Evolutionary conservation across 2,113 vertebrate genomes (phyloP), one percentile per base, ranked within the genome.

Genomic region (Prionailurus viverrinus): DNA sequence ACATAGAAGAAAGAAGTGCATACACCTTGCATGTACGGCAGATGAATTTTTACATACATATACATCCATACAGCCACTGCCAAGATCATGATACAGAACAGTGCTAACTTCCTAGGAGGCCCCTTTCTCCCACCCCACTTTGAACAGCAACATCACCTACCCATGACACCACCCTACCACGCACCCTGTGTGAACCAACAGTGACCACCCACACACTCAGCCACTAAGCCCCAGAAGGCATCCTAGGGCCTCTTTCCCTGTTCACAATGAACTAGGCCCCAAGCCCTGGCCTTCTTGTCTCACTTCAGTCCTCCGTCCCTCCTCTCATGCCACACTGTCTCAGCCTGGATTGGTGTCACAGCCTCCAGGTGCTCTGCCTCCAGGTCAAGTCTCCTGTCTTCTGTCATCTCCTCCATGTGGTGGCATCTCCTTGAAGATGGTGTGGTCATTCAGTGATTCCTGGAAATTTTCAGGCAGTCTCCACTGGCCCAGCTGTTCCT

Each of bases 331-430:
- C 23, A 39, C 19, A 8, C 18, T 31, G 7, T 41, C 39, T 61
- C 41, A 6, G 7, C 63, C 48, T 9, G 25, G 45, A 1, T 9
- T 15, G 23, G 29, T 9, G 3, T 27, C 1, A 9, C 84, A 27
- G 69, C 58, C 41, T 31, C 53, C 16, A 14, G 15, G 15, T 8
- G 1, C 81, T 65, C 69, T 41, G 53, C 45, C 69, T 53, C 74
- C 31, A 36, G 15, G 16, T 55, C 27, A 4, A 19, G 3, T 45
- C n/a, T 74, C 33, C 58, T n/a, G 5, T n/a, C 10, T 8, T 4
- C 23, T 1, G 0, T 48, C 61, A 0, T 25, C 33, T 31, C 6
- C 45, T 45, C n/a, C 14, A 1, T 11, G 19, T 1, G 39, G 33
- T 0, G n/a, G 76, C 27, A 68, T 53, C 63, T 39, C 80, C 11